Base-by-base conservation (phyloP, 2,113 vertebrate genomes). In the Dryoscopus gambensis region DNA sequence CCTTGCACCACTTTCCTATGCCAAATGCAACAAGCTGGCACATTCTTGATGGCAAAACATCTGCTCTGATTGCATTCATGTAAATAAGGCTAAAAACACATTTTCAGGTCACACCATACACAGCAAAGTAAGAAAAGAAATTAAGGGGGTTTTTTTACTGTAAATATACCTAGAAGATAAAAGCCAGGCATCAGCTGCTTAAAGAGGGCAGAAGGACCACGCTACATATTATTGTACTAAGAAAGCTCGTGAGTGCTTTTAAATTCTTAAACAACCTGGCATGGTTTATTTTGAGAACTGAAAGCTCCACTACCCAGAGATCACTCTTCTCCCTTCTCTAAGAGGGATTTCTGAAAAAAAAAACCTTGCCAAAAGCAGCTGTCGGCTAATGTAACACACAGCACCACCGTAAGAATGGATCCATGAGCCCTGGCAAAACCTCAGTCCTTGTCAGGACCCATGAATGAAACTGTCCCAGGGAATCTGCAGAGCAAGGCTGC, bases 401-500 rank as follows among this genome's bases (percentile, higher is more conserved):
- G 65, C 62, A 89, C 69, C 86, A 68, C 83, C 31, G 90, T 91
- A 93, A 96, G 95, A 94, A 96, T 49, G 80, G 80, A 69, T 89
- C 92, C 88, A 39, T 17, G 87, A 92, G 83, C 73, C 68, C 90
- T 69, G 89, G 86, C 81, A 80, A 96, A 92, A 93, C 86, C 35
- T 1, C 74, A 82, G 86, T 68, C 84, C 95, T 94, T 95, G 95
- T 91, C 93, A 95, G 76, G 87, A 49, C 37, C 83, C 67, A 23
- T 96, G 95, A 96, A 97, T 93, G 93, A 94, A 96, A 95, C 88
- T 82, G 95, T 96, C 93, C 95, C 74, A 4, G 65, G 84, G 93
- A 95, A 95, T 88, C 88, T 68, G 63, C 76, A 64, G 93, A 81
- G 90, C 88, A 78, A 89, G 88, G 86, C 86, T 94, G 76, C 27